Conservation (phyloP, 1,140 invertebrate species). For the Scaptodrosophila lebanonensis region DNA sequence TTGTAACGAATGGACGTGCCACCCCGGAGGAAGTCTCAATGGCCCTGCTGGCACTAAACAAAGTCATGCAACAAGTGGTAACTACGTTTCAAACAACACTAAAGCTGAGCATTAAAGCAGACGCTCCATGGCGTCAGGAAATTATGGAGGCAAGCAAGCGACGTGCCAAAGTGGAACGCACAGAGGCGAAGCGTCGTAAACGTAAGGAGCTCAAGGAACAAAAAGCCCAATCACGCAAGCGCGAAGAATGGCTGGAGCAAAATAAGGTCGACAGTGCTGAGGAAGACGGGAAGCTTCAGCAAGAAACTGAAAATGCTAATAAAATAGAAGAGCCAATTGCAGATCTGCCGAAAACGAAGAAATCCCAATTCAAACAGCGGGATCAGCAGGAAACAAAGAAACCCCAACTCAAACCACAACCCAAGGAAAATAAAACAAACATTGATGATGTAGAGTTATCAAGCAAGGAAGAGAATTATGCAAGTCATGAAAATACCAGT, state of each 20-base stretch:
- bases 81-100: slow-evolving; percentile 38
- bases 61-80: slow-evolving; percentile 50
- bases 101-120: slow-evolving; percentile 21
- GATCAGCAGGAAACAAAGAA: not conserved
- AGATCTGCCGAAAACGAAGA: not conserved
- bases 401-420: not conserved
- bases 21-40: slow-evolving; percentile 60
- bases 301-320: not conserved
- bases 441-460: too few species aligned
- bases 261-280: slow-evolving; percentile 22
- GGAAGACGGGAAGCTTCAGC: not conserved
- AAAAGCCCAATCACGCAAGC: slow-evolving; percentile 46
- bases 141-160: slow-evolving; percentile 63
- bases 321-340: not conserved
- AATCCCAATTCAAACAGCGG: not conserved
- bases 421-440: too few species aligned
- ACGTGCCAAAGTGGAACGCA: slow-evolving; percentile 42
- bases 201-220: slow-evolving; percentile 57
- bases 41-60: slow-evolving; percentile 60
- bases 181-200: slow-evolving; percentile 46
- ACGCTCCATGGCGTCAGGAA: slow-evolving; percentile 50
- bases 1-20: slow-evolving; percentile 60
- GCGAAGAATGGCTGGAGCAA: slow-evolving; percentile 58
- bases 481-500: too few species aligned
- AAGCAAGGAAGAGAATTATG: too few species aligned